Percentiles rank a stretch among this genome's conserved stretches.
These are phyloP conservation scores for Chauna torquata DNA, from an alignment of 2,113 vertebrate genomes.

Conservation along the genomic window DNA sequence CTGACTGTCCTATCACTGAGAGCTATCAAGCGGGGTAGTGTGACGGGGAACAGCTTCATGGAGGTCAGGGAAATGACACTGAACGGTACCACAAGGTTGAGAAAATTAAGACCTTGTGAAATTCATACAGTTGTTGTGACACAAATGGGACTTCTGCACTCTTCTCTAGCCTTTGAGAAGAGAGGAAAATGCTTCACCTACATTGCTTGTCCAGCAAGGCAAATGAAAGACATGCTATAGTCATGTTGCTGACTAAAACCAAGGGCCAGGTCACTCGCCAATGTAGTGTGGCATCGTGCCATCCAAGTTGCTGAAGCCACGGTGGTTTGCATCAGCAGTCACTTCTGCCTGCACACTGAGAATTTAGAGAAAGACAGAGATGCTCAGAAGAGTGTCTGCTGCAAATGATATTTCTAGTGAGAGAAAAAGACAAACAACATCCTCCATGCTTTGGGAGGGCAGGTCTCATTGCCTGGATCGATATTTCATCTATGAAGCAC, in stretches of 20 bases:
- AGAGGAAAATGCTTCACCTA: fast-evolving
- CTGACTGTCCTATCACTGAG: not conserved
- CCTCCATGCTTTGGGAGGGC: not conserved
- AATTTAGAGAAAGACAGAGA: not conserved
- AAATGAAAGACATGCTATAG: not conserved
- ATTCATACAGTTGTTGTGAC: not conserved
- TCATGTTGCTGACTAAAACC: not conserved
- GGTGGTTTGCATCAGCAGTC: not conserved
- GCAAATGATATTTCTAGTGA: not conserved
- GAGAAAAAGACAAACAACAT: not conserved
- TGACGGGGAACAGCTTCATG: fast-evolving
- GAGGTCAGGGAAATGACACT: not conserved
- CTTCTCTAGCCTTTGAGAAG: not conserved
- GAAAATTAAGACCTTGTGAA: not conserved
- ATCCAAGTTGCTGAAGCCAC: fast-evolving
- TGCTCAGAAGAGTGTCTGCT: not conserved
- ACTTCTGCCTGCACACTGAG: not conserved
- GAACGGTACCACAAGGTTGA: fast-evolving
- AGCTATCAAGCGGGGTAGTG: not conserved
- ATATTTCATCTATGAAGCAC: not conserved
- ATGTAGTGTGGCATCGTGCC: fast-evolving
- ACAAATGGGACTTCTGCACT: not conserved
- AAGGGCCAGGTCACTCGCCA: not conserved
- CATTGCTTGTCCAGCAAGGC: fast-evolving
- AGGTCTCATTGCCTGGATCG: not conserved